phyloP scores from a whole-genome alignment of 2,888 invertebrate species.

The Melolontha melolontha region DNA sequence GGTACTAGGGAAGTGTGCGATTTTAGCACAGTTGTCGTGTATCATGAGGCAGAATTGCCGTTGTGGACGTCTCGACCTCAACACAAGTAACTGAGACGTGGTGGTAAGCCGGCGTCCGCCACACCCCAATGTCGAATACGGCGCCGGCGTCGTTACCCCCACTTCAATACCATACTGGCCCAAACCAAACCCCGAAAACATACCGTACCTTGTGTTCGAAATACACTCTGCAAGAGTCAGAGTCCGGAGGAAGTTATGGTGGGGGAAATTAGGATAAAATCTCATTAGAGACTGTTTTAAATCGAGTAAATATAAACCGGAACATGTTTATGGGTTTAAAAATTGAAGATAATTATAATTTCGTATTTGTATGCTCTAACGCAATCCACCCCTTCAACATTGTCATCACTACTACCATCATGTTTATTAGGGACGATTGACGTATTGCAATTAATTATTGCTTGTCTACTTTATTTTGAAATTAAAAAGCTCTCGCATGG shows the following conservation, averaged over 20 bases:
- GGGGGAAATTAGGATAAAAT: constrained; percentile 43
- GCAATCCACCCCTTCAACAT: constrained; percentile 7
- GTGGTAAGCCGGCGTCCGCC: constrained; percentile 62
- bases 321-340: constrained; percentile 33
- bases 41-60: constrained; percentile 44
- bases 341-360: constrained; percentile 34
- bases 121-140: constrained; percentile 61
- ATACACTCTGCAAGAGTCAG: constrained; percentile 29
- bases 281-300: constrained; percentile 40
- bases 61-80: constrained; percentile 56
- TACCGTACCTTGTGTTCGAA: constrained; percentile 38
- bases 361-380: constrained; percentile 12
- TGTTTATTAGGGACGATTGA: neutral
- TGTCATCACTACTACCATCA: neutral
- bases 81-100: constrained; percentile 63
- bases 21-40: constrained; percentile 31
- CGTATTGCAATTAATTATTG: too few species aligned
- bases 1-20: constrained; percentile 27
- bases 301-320: constrained; percentile 38
- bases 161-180: constrained; percentile 45
- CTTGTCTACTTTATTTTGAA: too few species aligned
- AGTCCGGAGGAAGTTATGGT: constrained; percentile 14
- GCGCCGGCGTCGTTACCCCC: constrained; percentile 61
- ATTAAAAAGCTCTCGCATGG: too few species aligned
- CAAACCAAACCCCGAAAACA: constrained; percentile 42